phyloP scores from a whole-genome alignment of 2,888 invertebrate genomes.

The Tenthredo notha region DNA sequence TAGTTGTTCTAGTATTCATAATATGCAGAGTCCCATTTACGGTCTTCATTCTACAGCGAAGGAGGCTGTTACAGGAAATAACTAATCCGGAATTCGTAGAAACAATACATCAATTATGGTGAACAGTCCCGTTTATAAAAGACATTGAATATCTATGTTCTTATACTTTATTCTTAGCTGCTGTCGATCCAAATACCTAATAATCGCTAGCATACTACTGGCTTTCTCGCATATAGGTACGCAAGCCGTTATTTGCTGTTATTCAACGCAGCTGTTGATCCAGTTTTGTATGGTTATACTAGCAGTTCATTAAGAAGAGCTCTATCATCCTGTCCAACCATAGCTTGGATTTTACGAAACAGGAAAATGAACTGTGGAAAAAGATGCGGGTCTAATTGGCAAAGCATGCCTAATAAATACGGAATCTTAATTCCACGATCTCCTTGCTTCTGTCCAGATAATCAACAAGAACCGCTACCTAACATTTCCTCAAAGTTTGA shows the following conservation, averaged over 20 bases:
- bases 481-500: conserved; percentile 59
- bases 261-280: conserved; percentile 87
- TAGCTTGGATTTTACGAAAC: conserved; percentile 63
- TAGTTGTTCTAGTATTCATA: conserved; percentile 85
- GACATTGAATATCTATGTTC: conserved; percentile 14
- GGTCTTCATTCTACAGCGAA: conserved; percentile 84
- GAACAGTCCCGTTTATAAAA: conserved; percentile 38
- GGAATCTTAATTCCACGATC: conserved; percentile 62
- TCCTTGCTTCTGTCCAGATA: conserved; percentile 60
- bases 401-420: conserved; percentile 46
- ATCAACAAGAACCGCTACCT: conserved; percentile 55
- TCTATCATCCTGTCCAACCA: conserved; percentile 76
- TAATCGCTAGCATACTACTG: neutral
- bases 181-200: neutral
- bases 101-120: conserved; percentile 66
- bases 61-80: conserved; percentile 77
- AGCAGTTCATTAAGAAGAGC: conserved; percentile 86
- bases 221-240: conserved; percentile 84
- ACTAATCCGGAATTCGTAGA: conserved; percentile 65
- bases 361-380: conserved; percentile 55
- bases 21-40: conserved; percentile 88
- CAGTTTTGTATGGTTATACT: conserved; percentile 88
- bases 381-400: conserved; percentile 45
- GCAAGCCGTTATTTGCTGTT: conserved; percentile 86
- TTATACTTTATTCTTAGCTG: conserved; percentile 21